Evolutionary conservation across 1,140 invertebrate genomes (phyloP), one percentile per base, ranked within the genome.

Genomic region (Chionoecetes opilio): DNA sequence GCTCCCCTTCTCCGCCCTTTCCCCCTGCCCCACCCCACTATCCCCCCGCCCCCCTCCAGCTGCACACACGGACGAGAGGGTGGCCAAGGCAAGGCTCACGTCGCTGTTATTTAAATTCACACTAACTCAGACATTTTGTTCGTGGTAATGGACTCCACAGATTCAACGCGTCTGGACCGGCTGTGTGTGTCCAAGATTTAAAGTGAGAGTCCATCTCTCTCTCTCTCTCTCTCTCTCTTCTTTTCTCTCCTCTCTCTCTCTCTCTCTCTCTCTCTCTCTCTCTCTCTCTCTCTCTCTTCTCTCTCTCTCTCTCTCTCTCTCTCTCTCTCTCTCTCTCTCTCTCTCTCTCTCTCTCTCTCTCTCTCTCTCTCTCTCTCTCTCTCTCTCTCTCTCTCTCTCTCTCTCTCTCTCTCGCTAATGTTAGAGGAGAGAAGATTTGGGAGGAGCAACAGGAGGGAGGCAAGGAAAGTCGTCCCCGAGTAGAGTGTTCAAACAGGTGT

Each of bases 311-410:
- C 41, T 34, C 21, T 90, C 46, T 63, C 1, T 34, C 21, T 32
- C 88, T 89, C 21, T 46, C 21, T 89, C 11, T 53, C 87, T 89
- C 87, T 53, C 35, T 41, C 37, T 89, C 87, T 89, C 87, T 53
- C 87, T 89, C 87, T 89, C 87, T 53, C 38, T 89, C 87, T 89
- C 41, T 90, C 88, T 90, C 88, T 90, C 41, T 90, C 88, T 90
- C 88, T 90, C 88, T 90, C 88, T 90, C 26, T 53, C 88, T 53
- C 38, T 21, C 38, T 26, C 32, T 90, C n/a, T 53, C 88, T 90
- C 88, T 90, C 88, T 46, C 21, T 46, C 37, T 37, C 53, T 31
- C 26, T 53, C 53, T 32, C 88, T 34, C 32, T 53, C 38, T 34
- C 88, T 53, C 88, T 41, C 88, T 90, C 37, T 46, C n/a, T 90